A percentile compares a stretch with the other conserved stretches of the same genome.
Conservation (phyloP, 2,113 vertebrate species). For the Phrynosoma platyrhinos region DNA sequence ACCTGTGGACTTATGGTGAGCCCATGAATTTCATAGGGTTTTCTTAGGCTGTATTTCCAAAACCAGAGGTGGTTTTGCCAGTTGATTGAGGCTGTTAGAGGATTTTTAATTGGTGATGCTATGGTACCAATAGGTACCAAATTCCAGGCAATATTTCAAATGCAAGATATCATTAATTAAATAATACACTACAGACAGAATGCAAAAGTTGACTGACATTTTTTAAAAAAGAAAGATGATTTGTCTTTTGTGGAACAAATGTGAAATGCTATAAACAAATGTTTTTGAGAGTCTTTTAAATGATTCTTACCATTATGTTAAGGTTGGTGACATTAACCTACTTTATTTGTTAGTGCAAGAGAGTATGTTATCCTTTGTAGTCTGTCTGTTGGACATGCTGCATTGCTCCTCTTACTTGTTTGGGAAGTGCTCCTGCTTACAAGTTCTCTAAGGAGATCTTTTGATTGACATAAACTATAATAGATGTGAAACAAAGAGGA, state of each 20-base stretch:
- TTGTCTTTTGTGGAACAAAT: neutral
- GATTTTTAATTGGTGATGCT: neutral
- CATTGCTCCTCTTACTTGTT: neutral
- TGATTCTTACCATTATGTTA: neutral
- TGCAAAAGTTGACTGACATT: neutral
- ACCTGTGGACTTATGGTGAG: too few relatives aligned
- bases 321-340: neutral
- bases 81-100: neutral
- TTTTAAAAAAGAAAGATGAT: neutral
- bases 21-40: too few relatives aligned
- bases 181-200: neutral
- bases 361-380: neutral
- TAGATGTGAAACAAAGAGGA: constrained; percentile 18
- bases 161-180: too few relatives aligned
- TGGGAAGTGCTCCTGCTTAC: neutral
- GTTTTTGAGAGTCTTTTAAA: neutral
- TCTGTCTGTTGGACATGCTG: neutral
- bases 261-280: neutral
- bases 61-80: too few relatives aligned
- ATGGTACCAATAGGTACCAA: neutral
- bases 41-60: too few relatives aligned
- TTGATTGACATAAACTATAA: constrained; percentile 14
- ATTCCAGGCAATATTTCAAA: neutral
- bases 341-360: neutral
- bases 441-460: neutral